Percentiles rank a stretch among this genome's conserved stretches.
These are phyloP conservation scores for Physocephala rufipes DNA, from an alignment of 2,888 invertebrate species.

Conservation along the genomic window DNA sequence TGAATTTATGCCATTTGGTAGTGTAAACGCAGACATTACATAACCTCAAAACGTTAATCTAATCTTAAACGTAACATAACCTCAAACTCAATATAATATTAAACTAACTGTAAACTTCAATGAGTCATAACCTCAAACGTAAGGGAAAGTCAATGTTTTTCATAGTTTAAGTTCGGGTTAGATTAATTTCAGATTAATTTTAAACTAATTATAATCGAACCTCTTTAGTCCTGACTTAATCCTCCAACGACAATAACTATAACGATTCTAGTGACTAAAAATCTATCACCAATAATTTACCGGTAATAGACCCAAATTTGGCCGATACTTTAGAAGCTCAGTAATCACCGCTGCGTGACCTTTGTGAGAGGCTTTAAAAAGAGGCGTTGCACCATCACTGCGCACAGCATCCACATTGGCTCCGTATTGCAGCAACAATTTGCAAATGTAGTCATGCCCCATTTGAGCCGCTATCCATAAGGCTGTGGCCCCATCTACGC, in stretches of 20 bases:
- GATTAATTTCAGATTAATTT: no score
- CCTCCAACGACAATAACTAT: no score
- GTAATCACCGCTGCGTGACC: constrained; percentile 88
- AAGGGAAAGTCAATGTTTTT: no score
- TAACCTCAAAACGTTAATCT: no score
- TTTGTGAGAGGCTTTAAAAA: constrained; percentile 96
- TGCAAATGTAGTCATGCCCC: constrained; percentile 86
- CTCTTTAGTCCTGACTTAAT: not conserved
- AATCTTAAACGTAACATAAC: no score
- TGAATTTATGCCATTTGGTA: no score
- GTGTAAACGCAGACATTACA: no score
- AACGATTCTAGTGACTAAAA: not conserved
- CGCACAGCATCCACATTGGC: constrained; percentile 82
- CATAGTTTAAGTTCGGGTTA: no score
- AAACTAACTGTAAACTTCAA: no score
- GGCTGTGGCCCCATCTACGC: constrained; percentile 87
- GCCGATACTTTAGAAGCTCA: constrained; percentile 83
- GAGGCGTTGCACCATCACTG: constrained; percentile 91
- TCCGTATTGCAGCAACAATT: constrained; percentile 79
- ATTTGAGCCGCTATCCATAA: constrained; percentile 96
- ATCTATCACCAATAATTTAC: constrained; percentile 68
- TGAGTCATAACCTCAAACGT: no score
- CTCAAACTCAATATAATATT: no score
- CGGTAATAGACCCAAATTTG: constrained; percentile 82
- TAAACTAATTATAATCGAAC: no score